A percentile compares a stretch with the other conserved stretches of the same genome.
These are phyloP conservation scores for Lates calcarifer DNA, from an alignment of 2,113 vertebrate genomes.

Conservation along the genomic window DNA sequence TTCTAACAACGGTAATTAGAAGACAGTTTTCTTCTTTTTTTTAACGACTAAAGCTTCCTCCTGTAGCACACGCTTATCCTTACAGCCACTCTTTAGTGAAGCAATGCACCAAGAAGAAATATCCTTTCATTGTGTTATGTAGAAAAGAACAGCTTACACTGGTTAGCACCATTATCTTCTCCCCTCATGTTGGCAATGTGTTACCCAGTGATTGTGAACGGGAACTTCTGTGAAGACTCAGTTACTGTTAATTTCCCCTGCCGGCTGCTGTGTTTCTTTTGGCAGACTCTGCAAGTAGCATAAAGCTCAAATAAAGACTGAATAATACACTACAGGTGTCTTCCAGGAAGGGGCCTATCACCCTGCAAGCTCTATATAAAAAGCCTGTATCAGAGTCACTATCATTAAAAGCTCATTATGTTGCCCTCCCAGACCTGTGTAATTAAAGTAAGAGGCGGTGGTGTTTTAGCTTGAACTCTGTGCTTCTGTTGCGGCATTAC, in stretches of 20 bases:
- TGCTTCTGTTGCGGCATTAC: constrained; percentile 9
- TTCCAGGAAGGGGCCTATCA: constrained; percentile 27
- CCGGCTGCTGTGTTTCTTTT: constrained; percentile 34
- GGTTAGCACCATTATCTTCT: constrained; percentile 2
- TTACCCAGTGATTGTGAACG: constrained; percentile 49
- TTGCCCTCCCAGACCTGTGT: constrained; percentile 30
- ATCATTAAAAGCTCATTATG: constrained; percentile 60
- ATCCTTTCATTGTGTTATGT: constrained; percentile 38
- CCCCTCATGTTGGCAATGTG: constrained; percentile 33
- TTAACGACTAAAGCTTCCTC: constrained; percentile 18
- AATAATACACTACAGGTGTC: constrained; percentile 47
- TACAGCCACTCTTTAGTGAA: constrained; percentile 17
- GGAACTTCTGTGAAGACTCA: constrained; percentile 47
- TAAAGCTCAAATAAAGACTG: constrained; percentile 21
- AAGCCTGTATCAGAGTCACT: constrained; percentile 25
- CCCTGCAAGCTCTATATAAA: constrained; percentile 39
- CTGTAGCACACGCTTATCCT: constrained; percentile 16
- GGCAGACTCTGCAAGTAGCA: constrained; percentile 5
- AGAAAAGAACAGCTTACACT: constrained; percentile 26
- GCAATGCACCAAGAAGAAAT: constrained; percentile 7
- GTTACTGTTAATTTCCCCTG: constrained; percentile 50
- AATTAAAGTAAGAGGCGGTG: constrained; percentile 52
- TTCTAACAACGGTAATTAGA: constrained; percentile 72
- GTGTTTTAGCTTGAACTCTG: constrained; percentile 14
- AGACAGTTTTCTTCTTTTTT: constrained; percentile 40